Base-by-base conservation (phyloP, 2,888 invertebrate species). In the Hartigia nigra region DNA sequence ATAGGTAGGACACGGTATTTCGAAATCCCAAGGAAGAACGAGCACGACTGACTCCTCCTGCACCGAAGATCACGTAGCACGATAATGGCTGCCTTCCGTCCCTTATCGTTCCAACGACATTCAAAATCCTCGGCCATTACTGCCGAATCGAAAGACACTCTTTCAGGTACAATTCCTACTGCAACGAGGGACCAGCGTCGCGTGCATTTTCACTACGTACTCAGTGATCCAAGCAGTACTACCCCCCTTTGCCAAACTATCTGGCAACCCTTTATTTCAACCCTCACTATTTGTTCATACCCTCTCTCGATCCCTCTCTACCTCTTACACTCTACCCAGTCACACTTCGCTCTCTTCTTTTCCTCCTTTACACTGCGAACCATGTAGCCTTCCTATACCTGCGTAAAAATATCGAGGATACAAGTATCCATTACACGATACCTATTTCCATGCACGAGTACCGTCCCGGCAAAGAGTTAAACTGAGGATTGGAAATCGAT, bases 41-140 rank as follows among this genome's bases (percentile, higher is more conserved):
- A 31, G 81, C 78, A 81, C 78, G 79, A 81, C 78, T 82, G 82
- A 84, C 82, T 82, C 79, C 87, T 85, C 87, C 85, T 86, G 84
- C 86, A 82, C 78, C 82, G 86, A 88, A 87, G 90, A 90, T 89
- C 89, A 90, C 89, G 89, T 90, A 89, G 89, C 86, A 86, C 88
- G 90, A 90, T 90, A 90, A 90, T 90, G 89, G 89, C 88, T 87
- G 88, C 88, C 88, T 88, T 85, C 88, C 88, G 84, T 87, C 86
- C 88, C 87, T 90, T 90, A 89, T 89, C 90, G 88, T 86, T 81
- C 86, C 84, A 84, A 86, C 87, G 89, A 88, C 89, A 89, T 89
- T 90, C 89, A 89, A 90, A 90, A 90, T 89, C 90, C 88, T 84
- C 81, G 84, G 76, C 82, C 80, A 82, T 81, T 82, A 82, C 82